Base-by-base conservation (phyloP, 2,888 invertebrate genomes). In the Metellina segmentata region DNA sequence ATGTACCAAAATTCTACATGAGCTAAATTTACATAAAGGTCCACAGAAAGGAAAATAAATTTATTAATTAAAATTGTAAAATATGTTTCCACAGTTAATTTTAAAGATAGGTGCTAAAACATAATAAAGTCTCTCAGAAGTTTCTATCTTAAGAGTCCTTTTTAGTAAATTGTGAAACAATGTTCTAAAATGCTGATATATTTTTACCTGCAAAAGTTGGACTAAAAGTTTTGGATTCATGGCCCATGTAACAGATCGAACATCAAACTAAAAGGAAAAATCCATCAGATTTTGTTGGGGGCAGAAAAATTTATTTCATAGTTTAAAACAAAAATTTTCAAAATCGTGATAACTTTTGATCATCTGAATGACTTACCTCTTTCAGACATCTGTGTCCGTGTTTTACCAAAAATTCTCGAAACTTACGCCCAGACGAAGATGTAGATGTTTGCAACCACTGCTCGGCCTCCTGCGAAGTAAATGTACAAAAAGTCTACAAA, bases 321-420 rank as follows among this genome's bases (percentile, higher is more conserved):
- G 8, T 11, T 8, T 6, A 53, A 20, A 19, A 79, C 11, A 11
- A 19, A 79, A n/a, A n/a, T 16, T n/a, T n/a, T n/a, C n/a, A 2
- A 19, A n/a, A 74, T 51, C 48, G 8, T 77, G n/a, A 16, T n/a
- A 51, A 51, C 49, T 0, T 16, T 20, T 16, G 16, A 52, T 34
- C 34, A 34, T 34, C 34, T 34, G 7, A 52, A 6, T 11, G 2
- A 77, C 93, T 85, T 88, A 95, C 95, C 94, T 96, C 96, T 93
- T 95, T 94, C 34, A 95, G 94, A 93, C 95, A 95, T 81, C 98
- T 96, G 94, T 97, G 97, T 0, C 97, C 97, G 94, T 97, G 97
- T 85, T 96, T 95, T 20, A 96, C 94, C 88, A 98, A 95, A 94
- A 98, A 97, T 6, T 95, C 94, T 0, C 95, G 94, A 52, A 97